Evolutionary conservation across 2,888 invertebrate genomes (phyloP).

Genomic region (Pyrrhosoma nymphula): DNA sequence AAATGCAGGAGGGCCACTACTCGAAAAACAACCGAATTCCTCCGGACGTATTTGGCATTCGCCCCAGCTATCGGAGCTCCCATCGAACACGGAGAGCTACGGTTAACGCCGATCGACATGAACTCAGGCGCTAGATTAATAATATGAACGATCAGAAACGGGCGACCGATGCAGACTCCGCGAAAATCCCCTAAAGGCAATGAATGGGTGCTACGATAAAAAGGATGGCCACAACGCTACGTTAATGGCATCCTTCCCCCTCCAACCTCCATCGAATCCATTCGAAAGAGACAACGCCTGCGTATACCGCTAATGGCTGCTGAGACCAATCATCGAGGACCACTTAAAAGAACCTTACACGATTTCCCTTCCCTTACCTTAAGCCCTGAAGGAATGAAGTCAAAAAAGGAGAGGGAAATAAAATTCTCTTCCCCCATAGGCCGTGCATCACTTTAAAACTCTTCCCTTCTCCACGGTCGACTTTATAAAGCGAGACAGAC

Average conservation of each 20-base stretch:
- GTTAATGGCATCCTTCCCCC: neutral
- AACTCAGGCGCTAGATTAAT: slow-evolving; percentile 4
- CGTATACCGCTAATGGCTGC: slow-evolving; percentile 28
- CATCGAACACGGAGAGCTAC: neutral
- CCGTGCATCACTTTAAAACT: slow-evolving; percentile 1
- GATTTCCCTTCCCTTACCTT: slow-evolving; percentile 1
- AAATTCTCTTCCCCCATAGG: neutral
- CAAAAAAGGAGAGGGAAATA: neutral
- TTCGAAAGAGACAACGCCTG: neutral
- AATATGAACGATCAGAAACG: neutral
- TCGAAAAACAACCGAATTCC: neutral
- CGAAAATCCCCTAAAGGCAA: neutral
- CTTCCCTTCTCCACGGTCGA: neutral
- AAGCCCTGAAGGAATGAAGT: slow-evolving; percentile 41
- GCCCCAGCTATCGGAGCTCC: neutral
- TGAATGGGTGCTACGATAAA: neutral
- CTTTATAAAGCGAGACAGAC: neutral
- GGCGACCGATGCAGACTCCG: neutral
- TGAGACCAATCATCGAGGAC: slow-evolving; percentile 52
- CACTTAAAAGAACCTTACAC: slow-evolving; percentile 54
- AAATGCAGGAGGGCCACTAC: neutral
- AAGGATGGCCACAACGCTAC: slow-evolving; percentile 1
- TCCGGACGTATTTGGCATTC: neutral
- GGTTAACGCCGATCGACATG: neutral
- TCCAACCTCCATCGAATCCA: neutral